Base-by-base conservation (phyloP, 1,140 invertebrate species). In the Drosophila varians region DNA sequence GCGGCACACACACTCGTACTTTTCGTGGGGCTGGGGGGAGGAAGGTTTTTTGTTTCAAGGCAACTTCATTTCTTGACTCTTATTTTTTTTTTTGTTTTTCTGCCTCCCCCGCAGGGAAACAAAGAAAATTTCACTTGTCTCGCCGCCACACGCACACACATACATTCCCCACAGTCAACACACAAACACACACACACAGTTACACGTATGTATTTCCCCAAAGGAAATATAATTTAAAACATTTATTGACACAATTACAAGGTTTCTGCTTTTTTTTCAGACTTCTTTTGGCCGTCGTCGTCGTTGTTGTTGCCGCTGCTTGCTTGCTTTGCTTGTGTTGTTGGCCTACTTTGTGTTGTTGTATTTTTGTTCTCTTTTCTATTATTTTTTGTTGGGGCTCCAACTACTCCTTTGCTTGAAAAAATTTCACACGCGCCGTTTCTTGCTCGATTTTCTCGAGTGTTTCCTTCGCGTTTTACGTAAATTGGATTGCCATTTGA, bases 101-200 rank as follows among this genome's bases (percentile, higher is more conserved):
- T 16, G 48, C 68, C 75, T 62, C 71, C 75, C 64, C 52, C 74
- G 65, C 62, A 64, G 48, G 48, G 61, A 76, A 86, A 84, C 79
- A 86, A 84, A 86, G 80, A 87, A 73, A 80, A 87, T 86, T 86
- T 87, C 72, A 87, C 80, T 86, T 86, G 76, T 76, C 73, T 80
- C 46, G 56, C 52, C 12, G 53, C 42, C 43, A 54, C 46, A 34
- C 31, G 48, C 28, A 45, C 64, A 46, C 23, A 71, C 16, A 38
- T 36, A 52, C 21, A 49, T 12, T 18, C 25, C 7, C 36, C 28
- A 31, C 9, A 31, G 2, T 11, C n/a, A 16, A 49, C 7, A 43
- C 18, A 42, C 16, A 23, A 4, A 46, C 16, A 8, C 34, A 51
- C 40, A 53, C 31, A 66, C 58, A 38, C 11, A 38, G n/a, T 21